Percentiles rank a stretch among this genome's conserved stretches.
Evolutionary conservation across 2,113 vertebrate species (phyloP).

Genomic region (Scomber japonicus): DNA sequence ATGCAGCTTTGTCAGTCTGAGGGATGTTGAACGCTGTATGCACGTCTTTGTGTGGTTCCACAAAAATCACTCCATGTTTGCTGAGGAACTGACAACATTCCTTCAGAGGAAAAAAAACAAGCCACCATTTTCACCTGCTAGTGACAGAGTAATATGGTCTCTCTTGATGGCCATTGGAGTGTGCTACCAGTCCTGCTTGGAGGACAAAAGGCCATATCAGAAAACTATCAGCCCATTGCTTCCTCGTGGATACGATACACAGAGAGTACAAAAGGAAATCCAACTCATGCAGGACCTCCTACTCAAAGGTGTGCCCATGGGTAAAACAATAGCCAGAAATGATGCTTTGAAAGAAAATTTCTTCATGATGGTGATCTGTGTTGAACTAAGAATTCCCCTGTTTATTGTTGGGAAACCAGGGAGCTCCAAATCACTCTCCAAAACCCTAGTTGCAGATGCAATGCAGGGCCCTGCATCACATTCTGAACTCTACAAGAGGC

Average conservation of each 20-base stretch:
- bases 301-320: slow-evolving; percentile 81
- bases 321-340: slow-evolving; percentile 89
- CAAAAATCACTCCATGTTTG: slow-evolving; percentile 70
- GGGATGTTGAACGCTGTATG: slow-evolving; percentile 93
- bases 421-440: slow-evolving; percentile 93
- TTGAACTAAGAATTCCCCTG: slow-evolving; percentile 91
- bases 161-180: slow-evolving; percentile 88
- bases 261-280: slow-evolving; percentile 84
- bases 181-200: slow-evolving; percentile 91
- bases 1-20: slow-evolving; percentile 90
- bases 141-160: slow-evolving; percentile 84
- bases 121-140: background rate
- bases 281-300: slow-evolving; percentile 86
- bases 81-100: slow-evolving; percentile 47
- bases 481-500: slow-evolving; percentile 86
- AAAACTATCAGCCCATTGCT: slow-evolving; percentile 77
- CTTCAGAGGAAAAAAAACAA: background rate
- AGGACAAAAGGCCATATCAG: slow-evolving; percentile 79
- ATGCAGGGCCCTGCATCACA: slow-evolving; percentile 92
- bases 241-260: slow-evolving; percentile 66
- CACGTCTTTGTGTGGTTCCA: slow-evolving; percentile 89
- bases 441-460: slow-evolving; percentile 90
- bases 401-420: slow-evolving; percentile 94
- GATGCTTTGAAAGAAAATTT: slow-evolving; percentile 92
- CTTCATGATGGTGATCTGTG: slow-evolving; percentile 95